phyloP scores from a whole-genome alignment of 2,888 invertebrate species.

The Scaptomyza caliginosa region DNA sequence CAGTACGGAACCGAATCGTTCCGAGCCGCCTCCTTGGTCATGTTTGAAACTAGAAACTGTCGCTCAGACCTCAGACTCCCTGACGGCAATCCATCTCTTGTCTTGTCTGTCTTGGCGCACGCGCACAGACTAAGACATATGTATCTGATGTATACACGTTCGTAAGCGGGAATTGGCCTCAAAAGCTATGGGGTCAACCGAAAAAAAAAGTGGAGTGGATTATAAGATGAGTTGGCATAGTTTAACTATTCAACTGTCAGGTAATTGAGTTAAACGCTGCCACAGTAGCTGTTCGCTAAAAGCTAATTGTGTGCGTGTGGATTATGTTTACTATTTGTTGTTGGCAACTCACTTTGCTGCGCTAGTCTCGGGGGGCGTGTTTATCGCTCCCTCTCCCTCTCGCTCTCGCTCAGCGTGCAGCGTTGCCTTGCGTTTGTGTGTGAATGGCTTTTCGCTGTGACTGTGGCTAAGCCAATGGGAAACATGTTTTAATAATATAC shows the following conservation, averaged over 20 bases:
- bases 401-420: too few relatives aligned
- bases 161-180: conserved; percentile 69
- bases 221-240: conserved; percentile 6
- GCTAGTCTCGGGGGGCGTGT: conserved; percentile 69
- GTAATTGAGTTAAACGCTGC: neutral
- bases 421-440: conserved; percentile 7
- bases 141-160: conserved; percentile 18
- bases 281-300: conserved; percentile 61
- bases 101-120: conserved; percentile 59
- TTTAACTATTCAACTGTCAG: neutral
- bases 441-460: conserved; percentile 26
- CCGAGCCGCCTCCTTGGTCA: conserved; percentile 40
- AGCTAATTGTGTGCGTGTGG: conserved; percentile 67
- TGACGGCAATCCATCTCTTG: conserved; percentile 76
- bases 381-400: too few relatives aligned
- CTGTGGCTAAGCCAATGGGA: conserved; percentile 55
- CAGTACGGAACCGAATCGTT: conserved; percentile 59
- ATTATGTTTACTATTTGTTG: conserved; percentile 43
- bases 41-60: conserved; percentile 65
- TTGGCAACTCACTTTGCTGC: conserved; percentile 72
- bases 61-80: conserved; percentile 34
- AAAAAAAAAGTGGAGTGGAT: conserved; percentile 27
- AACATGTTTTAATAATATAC: conserved; percentile 37
- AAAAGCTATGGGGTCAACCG: conserved; percentile 19
- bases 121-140: conserved; percentile 55